These are phyloP conservation scores for Gopherus flavomarginatus DNA, from an alignment of 2,113 vertebrate genomes.

Conservation along the genomic window DNA sequence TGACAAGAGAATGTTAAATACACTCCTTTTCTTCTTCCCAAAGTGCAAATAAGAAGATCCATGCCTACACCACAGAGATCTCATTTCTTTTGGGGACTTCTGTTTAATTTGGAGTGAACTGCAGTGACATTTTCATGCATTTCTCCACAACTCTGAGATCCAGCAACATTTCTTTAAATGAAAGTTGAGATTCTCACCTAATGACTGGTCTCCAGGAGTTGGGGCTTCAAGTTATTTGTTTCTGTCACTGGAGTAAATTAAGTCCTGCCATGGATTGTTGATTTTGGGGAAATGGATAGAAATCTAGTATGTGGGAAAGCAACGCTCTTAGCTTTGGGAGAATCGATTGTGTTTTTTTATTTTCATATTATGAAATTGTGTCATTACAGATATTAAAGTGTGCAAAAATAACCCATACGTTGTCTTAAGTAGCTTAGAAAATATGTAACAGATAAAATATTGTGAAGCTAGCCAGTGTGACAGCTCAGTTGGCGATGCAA, in stretches of 20 bases:
- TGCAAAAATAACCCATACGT: constrained; percentile 61
- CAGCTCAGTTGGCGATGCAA: neutral
- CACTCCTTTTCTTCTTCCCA: neutral
- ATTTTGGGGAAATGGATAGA: neutral
- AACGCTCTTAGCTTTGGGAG: neutral
- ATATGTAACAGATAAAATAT: constrained; percentile 60
- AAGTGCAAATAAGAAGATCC: neutral
- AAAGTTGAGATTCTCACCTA: neutral
- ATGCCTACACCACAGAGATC: neutral
- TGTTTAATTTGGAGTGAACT: neutral
- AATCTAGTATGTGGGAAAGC: neutral
- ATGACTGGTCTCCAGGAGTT: neutral
- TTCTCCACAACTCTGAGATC: neutral
- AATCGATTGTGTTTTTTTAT: constrained; percentile 41
- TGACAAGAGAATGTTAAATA: fast-evolving
- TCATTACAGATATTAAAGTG: constrained; percentile 68
- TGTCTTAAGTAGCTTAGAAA: constrained; percentile 64
- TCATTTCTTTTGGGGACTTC: neutral
- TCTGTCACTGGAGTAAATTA: neutral
- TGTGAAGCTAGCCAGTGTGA: constrained; percentile 42
- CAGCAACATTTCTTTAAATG: neutral
- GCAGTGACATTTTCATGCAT: neutral
- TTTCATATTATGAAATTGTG: constrained; percentile 53
- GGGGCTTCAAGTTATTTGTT: neutral
- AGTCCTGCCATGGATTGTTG: neutral